Evolutionary conservation across 1,140 invertebrate genomes (phyloP), one percentile per base, ranked within the genome.

Genomic region (Trissolcus basalis): DNA sequence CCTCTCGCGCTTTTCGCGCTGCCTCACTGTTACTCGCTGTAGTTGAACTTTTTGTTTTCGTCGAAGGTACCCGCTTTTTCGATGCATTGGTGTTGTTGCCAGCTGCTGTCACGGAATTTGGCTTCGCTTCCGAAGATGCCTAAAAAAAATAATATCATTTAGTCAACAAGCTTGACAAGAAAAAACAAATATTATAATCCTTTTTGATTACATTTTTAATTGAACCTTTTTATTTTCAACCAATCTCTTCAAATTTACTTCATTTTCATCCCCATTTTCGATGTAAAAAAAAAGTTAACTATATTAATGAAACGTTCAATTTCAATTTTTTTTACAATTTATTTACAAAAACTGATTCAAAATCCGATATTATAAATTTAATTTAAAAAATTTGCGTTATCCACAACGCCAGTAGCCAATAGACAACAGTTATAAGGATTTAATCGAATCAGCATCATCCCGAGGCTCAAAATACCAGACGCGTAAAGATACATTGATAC

Each of bases 1-100:
- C 91, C 79, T 93, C 89, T 1, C 89, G 85, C 12, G 88, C 86
- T 80, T 90, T 89, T 64, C 90, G 88, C 65, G 83, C 87, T 11
- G 89, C 89, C 44, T 89, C 88, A 54, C 83, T 87, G 12, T 82
- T 86, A 27, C 19, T 27, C 19, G 19, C 19, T 27, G 19, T 6
- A 4, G 83, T 78, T 36, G 85, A 85, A 45, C 87, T 72, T 74
- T 87, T 89, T 27, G 86, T 81, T 81, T 90, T 90, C 8, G 6
- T 51, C 9, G 27, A 12, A 9, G 61, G 41, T 35, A 65, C 49
- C 10, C 77, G 77, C 9, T 65, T 43, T 58, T 74, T 74, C 13
- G 61, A 60, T 48, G 35, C 45, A 16, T 4, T 45, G 39, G 54
- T 71, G 32, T 58, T 67, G n/a, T 11, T 55, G 44, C 19, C 19